A percentile compares a stretch with the other conserved stretches of the same genome.
Conservation (phyloP, 2,888 invertebrate genomes). For the Cheilosia scutellata region DNA sequence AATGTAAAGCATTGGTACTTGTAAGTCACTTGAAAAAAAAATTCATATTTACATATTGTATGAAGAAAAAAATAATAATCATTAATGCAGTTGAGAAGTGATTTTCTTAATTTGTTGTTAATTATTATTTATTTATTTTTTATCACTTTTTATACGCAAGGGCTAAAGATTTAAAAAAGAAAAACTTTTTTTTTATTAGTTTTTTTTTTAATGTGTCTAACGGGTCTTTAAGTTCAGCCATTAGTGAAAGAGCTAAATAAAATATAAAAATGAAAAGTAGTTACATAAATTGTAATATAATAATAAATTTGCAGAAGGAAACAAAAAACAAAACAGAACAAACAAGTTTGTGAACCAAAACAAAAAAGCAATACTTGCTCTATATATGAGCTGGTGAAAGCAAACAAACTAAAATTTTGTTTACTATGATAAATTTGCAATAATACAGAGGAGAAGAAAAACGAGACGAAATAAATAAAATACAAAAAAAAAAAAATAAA, state of each 20-base stretch:
- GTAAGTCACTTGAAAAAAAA: conserved; percentile 51
- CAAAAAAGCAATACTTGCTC: conserved; percentile 35
- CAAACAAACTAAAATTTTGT: conserved; percentile 70
- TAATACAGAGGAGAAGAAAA: conserved; percentile 67
- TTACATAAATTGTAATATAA: conserved; percentile 66
- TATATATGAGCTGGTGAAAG: conserved; percentile 16
- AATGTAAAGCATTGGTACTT: conserved; percentile 42
- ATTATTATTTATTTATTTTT: conserved; percentile 73
- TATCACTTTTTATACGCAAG: conserved; percentile 74
- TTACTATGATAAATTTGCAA: conserved; percentile 73
- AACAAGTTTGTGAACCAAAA: conserved; percentile 74
- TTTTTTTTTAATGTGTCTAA: conserved; percentile 58
- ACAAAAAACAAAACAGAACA: conserved; percentile 59
- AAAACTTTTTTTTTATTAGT: conserved; percentile 23
- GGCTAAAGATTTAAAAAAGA: conserved; percentile 57
- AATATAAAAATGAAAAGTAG: conserved; percentile 42
- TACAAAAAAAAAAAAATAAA: conserved; percentile 48
- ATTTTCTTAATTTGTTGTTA: conserved; percentile 65
- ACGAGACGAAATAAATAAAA: conserved; percentile 70
- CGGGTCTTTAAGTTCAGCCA: conserved; percentile 63
- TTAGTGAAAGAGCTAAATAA: conserved; percentile 68
- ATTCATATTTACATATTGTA: conserved; percentile 7
- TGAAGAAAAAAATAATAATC: conserved; percentile 60
- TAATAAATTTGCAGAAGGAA: conserved; percentile 56
- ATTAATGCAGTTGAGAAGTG: conserved; percentile 64